phyloP scores from a whole-genome alignment of 2,797 vertebrate genomes.

The Otus scops region DNA sequence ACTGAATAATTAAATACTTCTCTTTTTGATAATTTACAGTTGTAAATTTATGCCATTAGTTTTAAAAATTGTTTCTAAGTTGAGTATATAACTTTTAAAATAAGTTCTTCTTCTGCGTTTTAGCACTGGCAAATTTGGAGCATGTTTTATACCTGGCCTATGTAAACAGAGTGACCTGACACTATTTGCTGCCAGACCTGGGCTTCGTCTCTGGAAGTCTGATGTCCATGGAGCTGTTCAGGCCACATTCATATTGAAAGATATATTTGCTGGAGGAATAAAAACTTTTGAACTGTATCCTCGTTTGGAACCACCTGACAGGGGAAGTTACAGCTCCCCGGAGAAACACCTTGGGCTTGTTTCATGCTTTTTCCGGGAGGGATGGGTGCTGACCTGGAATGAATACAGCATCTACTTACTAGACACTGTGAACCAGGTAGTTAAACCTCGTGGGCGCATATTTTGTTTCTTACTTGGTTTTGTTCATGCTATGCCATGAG shows the following conservation, averaged over 20 bases:
- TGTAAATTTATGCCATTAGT: not conserved
- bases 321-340: conserved; percentile 75
- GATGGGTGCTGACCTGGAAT: conserved; percentile 96
- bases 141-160: conserved; percentile 94
- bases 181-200: conserved; percentile 88
- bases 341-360: conserved; percentile 90
- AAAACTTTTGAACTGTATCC: conserved; percentile 89
- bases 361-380: conserved; percentile 87
- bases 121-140: conserved; percentile 90
- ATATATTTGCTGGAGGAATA: conserved; percentile 83
- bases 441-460: not conserved
- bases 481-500: rapidly evolving
- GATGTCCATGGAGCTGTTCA: conserved; percentile 88
- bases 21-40: not conserved
- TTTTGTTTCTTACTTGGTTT: not conserved
- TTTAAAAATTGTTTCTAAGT: not conserved
- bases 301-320: conserved; percentile 72
- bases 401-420: conserved; percentile 93
- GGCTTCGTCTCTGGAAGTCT: conserved; percentile 91
- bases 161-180: conserved; percentile 94
- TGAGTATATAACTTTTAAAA: not conserved
- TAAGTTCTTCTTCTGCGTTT: not conserved
- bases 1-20: not conserved
- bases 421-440: conserved; percentile 89
- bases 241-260: conserved; percentile 87